Evolutionary conservation across 64 coral and sea anemone species (phyloP), one percentile per base, ranked within the genome.

Genomic region (Astreopora myriophthalma): DNA sequence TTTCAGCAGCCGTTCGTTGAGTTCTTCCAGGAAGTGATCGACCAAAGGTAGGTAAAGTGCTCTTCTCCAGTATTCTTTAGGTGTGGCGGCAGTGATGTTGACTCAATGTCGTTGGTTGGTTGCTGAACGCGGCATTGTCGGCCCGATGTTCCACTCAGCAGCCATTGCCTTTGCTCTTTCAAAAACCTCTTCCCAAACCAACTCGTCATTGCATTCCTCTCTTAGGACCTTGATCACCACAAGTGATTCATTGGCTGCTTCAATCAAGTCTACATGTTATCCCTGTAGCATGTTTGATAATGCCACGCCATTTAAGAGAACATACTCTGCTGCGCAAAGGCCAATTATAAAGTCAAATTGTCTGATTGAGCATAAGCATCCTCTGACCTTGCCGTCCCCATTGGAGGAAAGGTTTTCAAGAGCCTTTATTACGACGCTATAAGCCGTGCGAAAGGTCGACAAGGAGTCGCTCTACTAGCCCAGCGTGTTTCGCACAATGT

Each of bases 271-370:
- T 62, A 89, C 19, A 25, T 76, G 25, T 75, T 89, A 63, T 30
- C 87, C 72, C 55, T 89, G 87, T 13, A 89, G 48, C 87, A 89
- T 77, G 87, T 76, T 89, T 48, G 69, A 33, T 16, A 85, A 39
- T 29, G 81, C 51, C 24, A 85, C 51, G 24, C 51, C 30, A 68
- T 85, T 29, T 34, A 55, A 85, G 25, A 85, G 81, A 68, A 85
- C 58, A 34, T 85, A 55, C 81, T n/a, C n/a, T n/a, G n/a, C n/a
- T n/a, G n/a, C n/a, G n/a, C n/a, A n/a, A n/a, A n/a, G n/a, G n/a
- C n/a, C n/a, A n/a, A n/a, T n/a, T n/a, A n/a, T n/a, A n/a, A n/a
- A n/a, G n/a, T n/a, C n/a, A n/a, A n/a, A n/a, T n/a, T n/a, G n/a
- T n/a, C n/a, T n/a, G n/a, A n/a, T n/a, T n/a, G n/a, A n/a, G n/a